Evolutionary conservation across 1,140 invertebrate genomes (phyloP).

Genomic region (Polypedilum pembai): DNA sequence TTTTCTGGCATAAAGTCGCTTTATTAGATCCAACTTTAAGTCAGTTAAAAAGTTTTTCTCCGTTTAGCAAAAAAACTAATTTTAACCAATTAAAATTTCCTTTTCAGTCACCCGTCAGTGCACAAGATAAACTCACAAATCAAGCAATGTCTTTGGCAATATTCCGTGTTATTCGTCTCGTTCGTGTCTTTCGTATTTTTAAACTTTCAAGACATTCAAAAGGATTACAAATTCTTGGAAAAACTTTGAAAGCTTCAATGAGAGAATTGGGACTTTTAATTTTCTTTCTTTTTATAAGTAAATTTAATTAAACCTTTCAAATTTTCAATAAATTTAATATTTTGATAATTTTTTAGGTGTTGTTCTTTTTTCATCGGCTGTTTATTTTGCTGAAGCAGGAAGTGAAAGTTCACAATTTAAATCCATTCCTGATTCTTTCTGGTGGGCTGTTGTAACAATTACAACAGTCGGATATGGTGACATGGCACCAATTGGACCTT

Average conservation of each 20-base stretch:
- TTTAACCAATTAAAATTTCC: no score
- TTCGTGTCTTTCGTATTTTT: conserved; percentile 98
- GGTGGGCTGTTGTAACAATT: conserved; percentile 99
- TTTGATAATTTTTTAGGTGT: conserved; percentile 71
- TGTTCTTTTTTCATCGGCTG: conserved; percentile 97
- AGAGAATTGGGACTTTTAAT: conserved; percentile 98
- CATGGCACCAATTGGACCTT: conserved; percentile 95
- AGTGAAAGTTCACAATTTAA: conserved; percentile 98
- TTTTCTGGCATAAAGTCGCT: no score
- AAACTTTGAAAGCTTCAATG: conserved; percentile 99
- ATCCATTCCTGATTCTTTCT: conserved; percentile 96
- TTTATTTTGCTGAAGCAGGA: conserved; percentile 98
- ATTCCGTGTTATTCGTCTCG: conserved; percentile 91
- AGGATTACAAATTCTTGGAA: conserved; percentile 93
- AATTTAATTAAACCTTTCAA: conserved; percentile 42
- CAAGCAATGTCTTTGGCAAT: conserved; percentile 98
- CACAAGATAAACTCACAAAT: conserved; percentile 87
- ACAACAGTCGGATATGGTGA: conserved; percentile 99
- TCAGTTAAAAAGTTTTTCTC: no score
- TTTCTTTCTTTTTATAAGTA: conserved; percentile 99
- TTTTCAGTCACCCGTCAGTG: conserved; percentile 61
- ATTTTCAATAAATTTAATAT: conserved; percentile 30
- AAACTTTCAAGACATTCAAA: conserved; percentile 97
- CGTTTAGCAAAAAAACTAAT: no score
- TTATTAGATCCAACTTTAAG: no score